A percentile compares a stretch with the other conserved stretches of the same genome.
phyloP scores from a whole-genome alignment of 2,113 vertebrate species.

The Gambusia affinis region DNA sequence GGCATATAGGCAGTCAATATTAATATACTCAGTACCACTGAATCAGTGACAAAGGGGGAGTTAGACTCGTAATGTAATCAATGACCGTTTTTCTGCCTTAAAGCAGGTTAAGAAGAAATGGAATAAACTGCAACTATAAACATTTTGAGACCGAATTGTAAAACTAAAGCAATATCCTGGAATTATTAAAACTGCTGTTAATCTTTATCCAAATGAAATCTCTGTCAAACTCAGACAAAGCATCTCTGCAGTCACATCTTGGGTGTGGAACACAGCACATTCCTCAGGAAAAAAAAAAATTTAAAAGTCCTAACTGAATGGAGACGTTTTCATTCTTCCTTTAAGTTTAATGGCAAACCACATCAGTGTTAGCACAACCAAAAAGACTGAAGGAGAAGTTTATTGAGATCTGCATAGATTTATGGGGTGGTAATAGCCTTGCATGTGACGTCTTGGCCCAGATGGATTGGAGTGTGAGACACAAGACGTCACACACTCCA shows the following conservation, averaged over 20 bases:
- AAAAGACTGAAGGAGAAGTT: constrained; percentile 76
- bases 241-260: constrained; percentile 15
- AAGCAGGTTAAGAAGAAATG: constrained; percentile 43
- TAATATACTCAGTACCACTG: constrained; percentile 75
- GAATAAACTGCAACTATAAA: constrained; percentile 35
- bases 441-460: constrained; percentile 69
- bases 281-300: constrained; percentile 33
- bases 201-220: constrained; percentile 11
- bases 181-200: constrained; percentile 39
- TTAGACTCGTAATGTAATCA: constrained; percentile 58
- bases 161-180: constrained; percentile 21
- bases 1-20: constrained; percentile 78
- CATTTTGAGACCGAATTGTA: constrained; percentile 2
- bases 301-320: constrained; percentile 41
- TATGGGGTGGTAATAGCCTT: constrained; percentile 82
- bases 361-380: constrained; percentile 69
- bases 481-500: constrained; percentile 74
- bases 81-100: constrained; percentile 54
- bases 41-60: constrained; percentile 53
- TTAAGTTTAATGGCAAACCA: constrained; percentile 64
- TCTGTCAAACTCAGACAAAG: constrained; percentile 15
- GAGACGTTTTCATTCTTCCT: constrained; percentile 36
- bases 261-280: constrained; percentile 34
- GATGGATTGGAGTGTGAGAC: constrained; percentile 71
- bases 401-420: constrained; percentile 81